Evolutionary conservation across 2,113 vertebrate species (phyloP).

Genomic region (Accipiter cooperii): DNA sequence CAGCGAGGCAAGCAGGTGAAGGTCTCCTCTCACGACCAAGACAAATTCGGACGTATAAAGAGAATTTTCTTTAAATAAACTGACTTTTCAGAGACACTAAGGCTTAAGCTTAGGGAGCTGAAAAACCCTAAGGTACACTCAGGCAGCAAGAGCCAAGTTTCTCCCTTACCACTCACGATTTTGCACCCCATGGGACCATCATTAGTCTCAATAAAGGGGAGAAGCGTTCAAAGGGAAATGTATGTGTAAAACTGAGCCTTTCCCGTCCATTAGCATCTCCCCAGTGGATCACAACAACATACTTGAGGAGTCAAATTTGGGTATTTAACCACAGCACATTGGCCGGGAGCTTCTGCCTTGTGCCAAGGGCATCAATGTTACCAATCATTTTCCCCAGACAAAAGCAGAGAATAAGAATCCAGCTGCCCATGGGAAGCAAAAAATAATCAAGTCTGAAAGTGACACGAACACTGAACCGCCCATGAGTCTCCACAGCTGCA

Average conservation of each 20-base stretch:
- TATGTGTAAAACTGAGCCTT: background rate
- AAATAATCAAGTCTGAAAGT: background rate
- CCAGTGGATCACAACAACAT: background rate
- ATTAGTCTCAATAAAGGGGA: background rate
- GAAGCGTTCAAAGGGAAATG: background rate
- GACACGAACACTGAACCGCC: background rate
- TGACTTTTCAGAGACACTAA: background rate
- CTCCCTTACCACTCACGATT: background rate
- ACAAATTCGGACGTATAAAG: accelerated
- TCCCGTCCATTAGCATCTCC: background rate
- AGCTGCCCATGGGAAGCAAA: background rate
- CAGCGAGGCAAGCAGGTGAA: background rate
- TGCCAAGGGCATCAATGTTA: background rate
- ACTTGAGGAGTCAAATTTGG: background rate
- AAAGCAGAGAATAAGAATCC: background rate
- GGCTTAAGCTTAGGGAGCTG: background rate
- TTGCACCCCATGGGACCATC: background rate
- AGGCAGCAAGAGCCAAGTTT: background rate
- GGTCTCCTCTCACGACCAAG: accelerated
- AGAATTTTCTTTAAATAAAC: background rate
- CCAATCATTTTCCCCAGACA: background rate
- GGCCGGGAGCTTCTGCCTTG: background rate
- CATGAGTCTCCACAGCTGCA: background rate
- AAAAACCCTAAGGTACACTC: background rate
- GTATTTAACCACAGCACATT: background rate